A percentile compares a stretch with the other conserved stretches of the same genome.
These are phyloP conservation scores for Liparis tanakae DNA, from an alignment of 2,797 vertebrate species.

Conservation along the genomic window DNA sequence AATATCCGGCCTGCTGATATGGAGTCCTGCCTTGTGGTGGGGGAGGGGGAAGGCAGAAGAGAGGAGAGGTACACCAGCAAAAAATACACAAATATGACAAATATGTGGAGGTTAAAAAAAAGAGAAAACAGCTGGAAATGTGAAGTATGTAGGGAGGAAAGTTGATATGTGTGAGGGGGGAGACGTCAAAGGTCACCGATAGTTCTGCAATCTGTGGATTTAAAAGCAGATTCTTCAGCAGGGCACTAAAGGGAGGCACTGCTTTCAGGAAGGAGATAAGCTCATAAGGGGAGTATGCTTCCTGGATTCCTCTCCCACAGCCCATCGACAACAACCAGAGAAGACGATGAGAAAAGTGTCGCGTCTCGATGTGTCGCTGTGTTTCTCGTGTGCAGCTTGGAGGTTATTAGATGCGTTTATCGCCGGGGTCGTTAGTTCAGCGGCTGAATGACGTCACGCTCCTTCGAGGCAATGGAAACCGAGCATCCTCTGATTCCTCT, in stretches of 20 bases:
- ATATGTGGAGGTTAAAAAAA: neutral
- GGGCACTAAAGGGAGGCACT: neutral
- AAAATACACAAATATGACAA: neutral
- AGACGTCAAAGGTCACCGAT: neutral
- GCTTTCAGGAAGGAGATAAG: conserved; percentile 15
- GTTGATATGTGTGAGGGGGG: no score
- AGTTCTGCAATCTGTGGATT: neutral
- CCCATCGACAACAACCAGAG: neutral
- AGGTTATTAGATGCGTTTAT: neutral
- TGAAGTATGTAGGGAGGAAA: neutral
- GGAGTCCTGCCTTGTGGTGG: neutral
- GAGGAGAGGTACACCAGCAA: neutral
- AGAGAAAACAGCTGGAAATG: neutral
- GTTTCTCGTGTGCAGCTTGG: neutral
- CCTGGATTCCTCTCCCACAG: no score
- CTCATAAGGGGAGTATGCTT: neutral
- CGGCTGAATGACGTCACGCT: neutral
- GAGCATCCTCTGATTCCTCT: no score
- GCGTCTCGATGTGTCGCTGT: neutral
- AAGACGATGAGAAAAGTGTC: neutral
- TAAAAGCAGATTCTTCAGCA: neutral
- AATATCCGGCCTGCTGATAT: neutral
- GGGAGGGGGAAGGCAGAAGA: neutral
- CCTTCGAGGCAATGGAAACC: neutral
- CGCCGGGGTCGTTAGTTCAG: neutral